Conservation (phyloP, 2,113 vertebrate genomes). For the Brachypodius melanocephalos region DNA sequence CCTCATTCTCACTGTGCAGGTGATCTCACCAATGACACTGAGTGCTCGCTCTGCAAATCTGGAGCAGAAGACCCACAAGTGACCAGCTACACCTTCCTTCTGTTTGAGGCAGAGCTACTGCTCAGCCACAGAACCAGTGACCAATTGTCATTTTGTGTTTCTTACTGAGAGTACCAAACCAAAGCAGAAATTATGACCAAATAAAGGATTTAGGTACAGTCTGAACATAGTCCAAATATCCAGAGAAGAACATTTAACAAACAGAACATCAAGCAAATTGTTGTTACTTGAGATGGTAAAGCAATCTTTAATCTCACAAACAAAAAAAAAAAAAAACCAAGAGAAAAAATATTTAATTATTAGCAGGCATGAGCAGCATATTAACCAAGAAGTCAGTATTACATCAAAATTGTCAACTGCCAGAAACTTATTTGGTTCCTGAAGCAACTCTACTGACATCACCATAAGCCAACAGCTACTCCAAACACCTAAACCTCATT, state of each 20-base stretch:
- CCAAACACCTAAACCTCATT: background rate
- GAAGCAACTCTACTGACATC: background rate
- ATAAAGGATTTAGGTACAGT: background rate
- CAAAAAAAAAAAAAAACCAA: background rate
- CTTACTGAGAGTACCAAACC: background rate
- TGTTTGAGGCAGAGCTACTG: background rate
- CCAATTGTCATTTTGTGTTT: background rate
- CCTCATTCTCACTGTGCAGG: background rate
- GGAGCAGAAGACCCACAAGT: background rate
- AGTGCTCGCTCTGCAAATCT: background rate
- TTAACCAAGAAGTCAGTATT: background rate
- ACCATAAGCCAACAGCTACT: background rate
- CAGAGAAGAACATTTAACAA: background rate
- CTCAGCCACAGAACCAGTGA: background rate
- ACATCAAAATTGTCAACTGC: background rate
- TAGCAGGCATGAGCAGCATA: background rate
- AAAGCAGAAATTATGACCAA: background rate
- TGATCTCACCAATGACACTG: background rate
- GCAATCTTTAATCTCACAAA: background rate
- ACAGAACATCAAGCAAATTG: background rate
- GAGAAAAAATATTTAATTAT: background rate
- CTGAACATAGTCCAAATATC: background rate
- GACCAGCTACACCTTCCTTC: background rate
- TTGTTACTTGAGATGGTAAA: background rate
- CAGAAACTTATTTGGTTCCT: background rate